A percentile compares a stretch with the other conserved stretches of the same genome.
These are phyloP conservation scores for Bombus turneri DNA, from an alignment of 1,140 invertebrate species.

Conservation along the genomic window DNA sequence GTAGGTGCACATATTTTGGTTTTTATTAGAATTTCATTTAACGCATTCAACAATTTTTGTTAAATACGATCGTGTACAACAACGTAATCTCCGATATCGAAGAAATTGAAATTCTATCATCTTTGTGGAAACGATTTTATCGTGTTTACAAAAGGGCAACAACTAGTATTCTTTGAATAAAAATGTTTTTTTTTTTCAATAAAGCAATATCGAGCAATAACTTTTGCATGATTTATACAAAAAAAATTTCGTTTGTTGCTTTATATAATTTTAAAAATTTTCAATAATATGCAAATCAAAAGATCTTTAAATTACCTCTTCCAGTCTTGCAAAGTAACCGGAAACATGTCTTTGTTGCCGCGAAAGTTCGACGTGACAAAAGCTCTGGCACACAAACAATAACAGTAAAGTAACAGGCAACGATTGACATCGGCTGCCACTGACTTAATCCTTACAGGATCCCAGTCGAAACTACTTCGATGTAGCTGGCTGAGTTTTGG, in stretches of 20 bases:
- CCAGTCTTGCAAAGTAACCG: neutral
- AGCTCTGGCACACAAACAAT: neutral
- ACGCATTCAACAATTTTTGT: neutral
- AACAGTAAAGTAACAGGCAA: slow-evolving; percentile 8
- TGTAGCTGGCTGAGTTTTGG: slow-evolving; percentile 63
- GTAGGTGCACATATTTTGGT: too few species aligned
- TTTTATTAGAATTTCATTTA: neutral
- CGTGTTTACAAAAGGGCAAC: neutral
- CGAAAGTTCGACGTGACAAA: neutral
- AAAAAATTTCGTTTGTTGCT: neutral
- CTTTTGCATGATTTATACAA: neutral
- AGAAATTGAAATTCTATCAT: neutral
- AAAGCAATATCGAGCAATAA: neutral
- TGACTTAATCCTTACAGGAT: slow-evolving; percentile 63
- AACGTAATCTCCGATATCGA: neutral
- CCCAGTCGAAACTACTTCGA: slow-evolving; percentile 45
- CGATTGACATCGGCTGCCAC: slow-evolving; percentile 38
- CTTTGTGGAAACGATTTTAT: neutral
- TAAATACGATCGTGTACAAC: neutral
- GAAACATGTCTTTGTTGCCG: neutral
- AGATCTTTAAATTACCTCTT: neutral
- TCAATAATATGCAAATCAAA: neutral
- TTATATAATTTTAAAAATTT: neutral
- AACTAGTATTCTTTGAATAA: neutral
- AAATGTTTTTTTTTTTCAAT: neutral